Conservation (phyloP, 2,113 vertebrate species). For the Tragelaphus buxtoni region DNA sequence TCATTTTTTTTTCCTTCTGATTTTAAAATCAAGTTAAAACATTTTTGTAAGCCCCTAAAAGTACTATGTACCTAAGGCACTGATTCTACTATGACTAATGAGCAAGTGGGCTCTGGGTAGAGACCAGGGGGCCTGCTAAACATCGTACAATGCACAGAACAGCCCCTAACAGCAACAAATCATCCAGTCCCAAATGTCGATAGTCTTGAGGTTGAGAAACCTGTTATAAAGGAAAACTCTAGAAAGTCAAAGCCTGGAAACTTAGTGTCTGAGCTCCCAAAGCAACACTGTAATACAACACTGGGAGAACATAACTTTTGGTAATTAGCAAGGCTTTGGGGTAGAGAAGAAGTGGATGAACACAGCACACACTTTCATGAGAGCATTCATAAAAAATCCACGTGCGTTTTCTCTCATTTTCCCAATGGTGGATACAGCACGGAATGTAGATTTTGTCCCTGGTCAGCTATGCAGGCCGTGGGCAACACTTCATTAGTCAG, state of each 20-base stretch:
- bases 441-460: not conserved
- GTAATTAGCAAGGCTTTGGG: not conserved
- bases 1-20: not conserved
- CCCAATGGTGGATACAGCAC: constrained; percentile 21
- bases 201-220: not conserved
- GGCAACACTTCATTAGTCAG: constrained; percentile 59
- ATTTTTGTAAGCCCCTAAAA: not conserved
- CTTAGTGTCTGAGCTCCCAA: not conserved
- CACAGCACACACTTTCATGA: not conserved
- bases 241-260: not conserved
- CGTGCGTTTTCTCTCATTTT: not conserved
- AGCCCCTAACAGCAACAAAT: not conserved
- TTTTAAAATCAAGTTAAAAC: not conserved
- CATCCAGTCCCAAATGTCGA: rapidly evolving
- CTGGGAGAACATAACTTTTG: not conserved
- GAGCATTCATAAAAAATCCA: not conserved
- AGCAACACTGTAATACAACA: rapidly evolving
- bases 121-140: not conserved
- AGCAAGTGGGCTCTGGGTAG: rapidly evolving
- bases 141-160: rapidly evolving
- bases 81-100: rapidly evolving
- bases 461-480: not conserved
- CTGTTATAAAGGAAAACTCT: not conserved
- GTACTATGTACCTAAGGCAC: rapidly evolving
- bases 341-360: rapidly evolving